These are phyloP conservation scores for Zalophus californianus DNA, from an alignment of 2,797 vertebrate species.

Conservation along the genomic window DNA sequence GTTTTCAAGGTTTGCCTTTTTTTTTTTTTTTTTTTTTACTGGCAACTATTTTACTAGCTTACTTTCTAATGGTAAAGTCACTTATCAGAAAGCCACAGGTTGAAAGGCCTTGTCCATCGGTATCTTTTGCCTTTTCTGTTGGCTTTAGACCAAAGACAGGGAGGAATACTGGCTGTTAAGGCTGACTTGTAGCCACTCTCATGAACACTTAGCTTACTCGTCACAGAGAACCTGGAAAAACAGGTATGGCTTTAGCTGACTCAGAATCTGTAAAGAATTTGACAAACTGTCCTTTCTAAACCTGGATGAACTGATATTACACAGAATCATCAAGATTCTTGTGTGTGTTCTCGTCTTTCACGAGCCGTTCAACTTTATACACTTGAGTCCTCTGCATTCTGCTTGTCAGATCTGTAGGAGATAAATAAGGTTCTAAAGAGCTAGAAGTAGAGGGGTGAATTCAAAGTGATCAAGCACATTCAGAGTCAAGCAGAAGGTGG, in stretches of 20 bases:
- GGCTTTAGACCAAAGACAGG: neutral
- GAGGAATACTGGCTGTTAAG: neutral
- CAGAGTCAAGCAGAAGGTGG: neutral
- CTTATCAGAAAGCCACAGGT: neutral
- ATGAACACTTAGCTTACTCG: neutral
- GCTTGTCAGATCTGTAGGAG: neutral
- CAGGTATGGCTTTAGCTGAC: slow-evolving; percentile 66
- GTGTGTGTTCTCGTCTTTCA: neutral
- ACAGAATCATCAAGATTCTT: neutral
- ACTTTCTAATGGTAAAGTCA: neutral
- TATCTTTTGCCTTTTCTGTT: neutral
- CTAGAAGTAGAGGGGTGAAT: neutral
- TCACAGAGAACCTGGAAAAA: slow-evolving; percentile 50
- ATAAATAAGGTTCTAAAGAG: neutral
- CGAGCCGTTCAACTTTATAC: neutral
- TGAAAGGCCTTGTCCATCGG: neutral
- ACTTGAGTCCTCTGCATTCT: neutral
- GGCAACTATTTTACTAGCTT: neutral
- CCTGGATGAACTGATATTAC: slow-evolving; percentile 18
- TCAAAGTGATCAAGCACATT: neutral
- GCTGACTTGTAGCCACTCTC: neutral
- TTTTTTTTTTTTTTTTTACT: neutral
- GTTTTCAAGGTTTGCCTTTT: slow-evolving; percentile 19
- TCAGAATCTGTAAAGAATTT: slow-evolving; percentile 49
- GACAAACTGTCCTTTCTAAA: slow-evolving; percentile 56